Evolutionary conservation across 2,888 invertebrate genomes (phyloP).

Genomic region (Leucophora obtusa): DNA sequence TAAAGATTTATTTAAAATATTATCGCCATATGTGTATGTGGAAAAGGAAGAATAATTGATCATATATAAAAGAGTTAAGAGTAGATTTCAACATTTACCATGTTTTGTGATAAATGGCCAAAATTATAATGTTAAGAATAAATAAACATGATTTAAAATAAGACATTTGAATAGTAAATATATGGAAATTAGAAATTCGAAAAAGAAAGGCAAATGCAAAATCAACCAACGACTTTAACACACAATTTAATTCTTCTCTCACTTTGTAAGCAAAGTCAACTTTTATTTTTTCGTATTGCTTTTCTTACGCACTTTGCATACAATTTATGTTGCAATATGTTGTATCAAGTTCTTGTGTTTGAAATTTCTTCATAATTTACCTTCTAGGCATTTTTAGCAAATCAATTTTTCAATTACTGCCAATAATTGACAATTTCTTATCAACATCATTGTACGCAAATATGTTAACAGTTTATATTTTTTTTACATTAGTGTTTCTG

Average conservation of each 20-base stretch:
- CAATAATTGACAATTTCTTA: slow-evolving; percentile 62
- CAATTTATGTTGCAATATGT: slow-evolving; percentile 27
- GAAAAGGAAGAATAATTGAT: slow-evolving; percentile 36
- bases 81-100: slow-evolving; percentile 40
- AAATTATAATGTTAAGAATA: slow-evolving; percentile 13
- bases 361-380: slow-evolving; percentile 40
- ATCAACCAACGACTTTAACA: not conserved
- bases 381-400: slow-evolving; percentile 55
- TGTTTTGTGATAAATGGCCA: slow-evolving; percentile 33
- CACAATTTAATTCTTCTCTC: not conserved
- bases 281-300: not conserved
- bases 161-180: slow-evolving; percentile 14
- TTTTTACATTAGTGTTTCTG: slow-evolving; percentile 30
- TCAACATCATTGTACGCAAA: slow-evolving; percentile 48
- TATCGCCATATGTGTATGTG: not conserved
- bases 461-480: slow-evolving; percentile 46
- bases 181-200: slow-evolving; percentile 29
- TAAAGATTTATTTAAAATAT: not conserved
- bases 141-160: not conserved
- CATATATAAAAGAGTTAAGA: slow-evolving; percentile 44
- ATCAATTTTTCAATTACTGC: slow-evolving; percentile 63
- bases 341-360: slow-evolving; percentile 39
- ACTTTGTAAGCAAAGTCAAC: too few species aligned
- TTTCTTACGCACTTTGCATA: slow-evolving; percentile 32
- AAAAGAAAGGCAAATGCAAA: not conserved